Percentiles rank a stretch among this genome's conserved stretches.
phyloP scores from a whole-genome alignment of 2,113 vertebrate species.

The Ageneiosus marmoratus region DNA sequence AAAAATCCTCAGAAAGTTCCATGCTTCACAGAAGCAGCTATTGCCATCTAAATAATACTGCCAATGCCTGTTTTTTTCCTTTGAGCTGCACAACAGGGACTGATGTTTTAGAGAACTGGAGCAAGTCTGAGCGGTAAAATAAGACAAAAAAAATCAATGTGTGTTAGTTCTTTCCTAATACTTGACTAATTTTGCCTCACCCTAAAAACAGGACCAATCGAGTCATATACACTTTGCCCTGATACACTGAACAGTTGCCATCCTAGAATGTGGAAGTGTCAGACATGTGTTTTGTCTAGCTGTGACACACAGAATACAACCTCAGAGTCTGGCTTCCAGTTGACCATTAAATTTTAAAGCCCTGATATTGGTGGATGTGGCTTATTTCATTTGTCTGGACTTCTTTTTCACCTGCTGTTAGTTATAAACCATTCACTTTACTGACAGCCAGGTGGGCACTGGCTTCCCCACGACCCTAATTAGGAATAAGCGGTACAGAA shows the following conservation, averaged over 20 bases:
- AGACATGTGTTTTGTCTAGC: not conserved
- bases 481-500: no score
- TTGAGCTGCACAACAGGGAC: no score
- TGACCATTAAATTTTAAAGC: not conserved
- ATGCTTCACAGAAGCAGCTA: not conserved
- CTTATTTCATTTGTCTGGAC: not conserved
- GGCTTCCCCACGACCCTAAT: no score
- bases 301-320: not conserved
- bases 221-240: not conserved
- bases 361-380: not conserved
- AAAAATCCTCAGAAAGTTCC: not conserved
- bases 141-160: not conserved
- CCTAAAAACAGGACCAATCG: not conserved
- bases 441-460: no score
- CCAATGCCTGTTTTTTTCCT: not conserved
- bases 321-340: not conserved
- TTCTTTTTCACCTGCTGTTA: not conserved
- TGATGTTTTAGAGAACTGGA: not conserved
- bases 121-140: not conserved
- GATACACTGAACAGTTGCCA: not conserved
- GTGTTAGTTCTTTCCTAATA: not conserved
- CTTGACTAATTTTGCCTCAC: not conserved
- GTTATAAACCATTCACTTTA: not conserved
- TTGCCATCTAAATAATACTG: not conserved
- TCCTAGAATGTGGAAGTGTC: not conserved